Percentiles rank a stretch among this genome's conserved stretches.
phyloP scores from a whole-genome alignment of 2,888 invertebrate genomes.

The Melinaea menophilus region DNA sequence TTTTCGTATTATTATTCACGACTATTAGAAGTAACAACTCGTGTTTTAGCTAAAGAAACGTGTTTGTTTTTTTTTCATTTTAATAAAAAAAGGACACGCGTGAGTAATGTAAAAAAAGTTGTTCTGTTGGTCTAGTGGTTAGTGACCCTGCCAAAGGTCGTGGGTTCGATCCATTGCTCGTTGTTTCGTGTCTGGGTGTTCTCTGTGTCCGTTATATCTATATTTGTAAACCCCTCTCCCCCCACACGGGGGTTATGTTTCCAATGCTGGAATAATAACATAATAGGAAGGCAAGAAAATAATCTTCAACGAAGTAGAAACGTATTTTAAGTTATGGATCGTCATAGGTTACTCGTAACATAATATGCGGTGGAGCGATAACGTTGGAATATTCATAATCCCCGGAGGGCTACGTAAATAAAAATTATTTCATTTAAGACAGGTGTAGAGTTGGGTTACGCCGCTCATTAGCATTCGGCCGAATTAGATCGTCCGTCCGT shows the following conservation, averaged over 20 bases:
- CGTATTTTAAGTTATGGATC: conserved; percentile 54
- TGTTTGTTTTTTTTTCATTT: not conserved
- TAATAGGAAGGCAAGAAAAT: conserved; percentile 12
- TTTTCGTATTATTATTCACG: not conserved
- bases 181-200: no score
- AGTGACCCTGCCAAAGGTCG: no score
- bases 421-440: conserved; percentile 71
- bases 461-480: conserved; percentile 64
- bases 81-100: not conserved
- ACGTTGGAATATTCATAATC: conserved; percentile 68
- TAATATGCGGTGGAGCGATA: conserved; percentile 59
- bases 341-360: conserved; percentile 62
- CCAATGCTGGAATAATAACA: no score
- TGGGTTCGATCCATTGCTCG: no score
- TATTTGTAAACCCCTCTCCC: no score
- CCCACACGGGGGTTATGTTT: no score
- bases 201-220: no score
- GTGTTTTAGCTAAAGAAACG: not conserved
- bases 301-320: conserved; percentile 20
- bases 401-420: conserved; percentile 69
- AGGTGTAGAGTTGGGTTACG: conserved; percentile 73
- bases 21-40: not conserved
- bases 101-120: not conserved
- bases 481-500: conserved; percentile 58
- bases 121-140: not conserved